Evolutionary conservation across 2,888 invertebrate genomes (phyloP), one percentile per base, ranked within the genome.

Genomic region (Athalia cordata): DNA sequence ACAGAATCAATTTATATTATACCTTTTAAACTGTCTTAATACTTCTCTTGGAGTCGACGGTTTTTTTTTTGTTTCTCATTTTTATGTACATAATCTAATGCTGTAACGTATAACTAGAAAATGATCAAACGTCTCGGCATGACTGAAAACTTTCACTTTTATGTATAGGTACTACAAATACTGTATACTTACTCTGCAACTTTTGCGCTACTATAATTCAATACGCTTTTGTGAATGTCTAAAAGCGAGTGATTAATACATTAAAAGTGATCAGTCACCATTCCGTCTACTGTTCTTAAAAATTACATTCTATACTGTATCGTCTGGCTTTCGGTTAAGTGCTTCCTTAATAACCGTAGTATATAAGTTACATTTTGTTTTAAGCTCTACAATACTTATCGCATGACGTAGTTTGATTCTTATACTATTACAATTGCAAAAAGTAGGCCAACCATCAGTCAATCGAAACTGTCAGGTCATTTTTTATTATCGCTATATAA

Each of bases 141-240:
- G 29, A 29, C 29, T 29, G 29, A 29, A 29, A 29, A 29, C 29
- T 29, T 29, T 29, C 29, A 29, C 29, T 29, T 66, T 45, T 43
- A 29, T 62, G 4, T 62, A 1, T 49, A 13, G 47, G 49, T 49
- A n/a, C n/a, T 47, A 15, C 9, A 8, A 47, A 13, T 66, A 4
- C 66, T 45, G n/a, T 66, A 8, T 65, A 49, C 13, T 13, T 66
- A 5, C 5, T 55, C 29, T 29, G 29, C 13, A 52, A 55, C 52
- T 68, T 9, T 68, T 68, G 43, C n/a, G 7, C 9, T 15, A 67
- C n/a, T 50, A 55, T 50, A 55, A 9, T 68, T 68, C 29, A 68
- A 68, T 55, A 9, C 67, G 67, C 67, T 67, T 50, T 15, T 67
- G 49, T 49, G 45, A 67, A 50, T 67, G 50, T 50, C 50, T 47